Evolutionary conservation across 2,113 vertebrate genomes (phyloP), one percentile per base, ranked within the genome.

Genomic region (Litocranius walleri): DNA sequence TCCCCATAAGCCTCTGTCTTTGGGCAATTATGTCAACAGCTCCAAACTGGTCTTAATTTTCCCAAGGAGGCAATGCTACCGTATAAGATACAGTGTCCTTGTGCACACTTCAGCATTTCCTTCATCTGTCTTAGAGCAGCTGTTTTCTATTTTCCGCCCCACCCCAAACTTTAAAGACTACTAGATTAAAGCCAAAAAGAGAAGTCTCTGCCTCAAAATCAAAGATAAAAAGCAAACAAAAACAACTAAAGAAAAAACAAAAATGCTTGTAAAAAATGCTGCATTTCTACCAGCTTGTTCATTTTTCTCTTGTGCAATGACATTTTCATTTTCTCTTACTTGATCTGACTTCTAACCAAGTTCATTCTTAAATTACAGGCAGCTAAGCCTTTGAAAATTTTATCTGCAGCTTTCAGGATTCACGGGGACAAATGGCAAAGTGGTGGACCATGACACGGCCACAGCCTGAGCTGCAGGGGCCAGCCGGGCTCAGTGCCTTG

Each of bases 261-360:
- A 95, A 52, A 59, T 5, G 50, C 52, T 89, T 94, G 83, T 88
- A 7, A 87, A 95, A 97, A 25, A 67, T 29, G 57, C 16, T 30
- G 1, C 74, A 67, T 64, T 95, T 91, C 89, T 17, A 81, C 87
- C 48, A 74, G 61, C 59, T 74, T 45, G 56, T 59, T 95, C 89
- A 88, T 97, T 96, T 97, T 95, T 64, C 93, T 97, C 91, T 81
- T 92, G 94, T 92, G 94, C 94, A 95, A 82, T 96, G 95, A 94
- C 96, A 97, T 97, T 98, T 97, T 94, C 96, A 88, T 91, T 97
- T 98, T 97, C 94, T 97, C 95, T 95, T 93, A 91, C 89, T 97
- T 95, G 94, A 94, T 97, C 83, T 92, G 89, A 98, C 97, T 96
- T 96, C 96, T 96, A 97, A 97, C 78, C 95, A 96, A 97, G 95